Percentiles rank a stretch among this genome's conserved stretches.
phyloP scores from a whole-genome alignment of 53 echinoderm and acorn worm genomes.

The Arbacia lixula region DNA sequence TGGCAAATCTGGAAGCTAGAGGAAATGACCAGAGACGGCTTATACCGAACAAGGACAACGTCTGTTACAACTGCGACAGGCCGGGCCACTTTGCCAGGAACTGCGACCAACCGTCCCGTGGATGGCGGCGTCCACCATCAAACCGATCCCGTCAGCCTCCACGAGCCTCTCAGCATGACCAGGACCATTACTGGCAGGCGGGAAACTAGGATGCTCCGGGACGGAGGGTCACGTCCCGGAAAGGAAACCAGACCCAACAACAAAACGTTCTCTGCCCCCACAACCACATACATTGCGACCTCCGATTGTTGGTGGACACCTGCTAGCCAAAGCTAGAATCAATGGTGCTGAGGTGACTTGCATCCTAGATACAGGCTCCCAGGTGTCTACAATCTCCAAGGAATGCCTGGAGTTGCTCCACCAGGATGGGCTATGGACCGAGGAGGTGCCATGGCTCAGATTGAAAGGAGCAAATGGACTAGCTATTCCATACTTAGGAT shows the following conservation, averaged over 20 bases:
- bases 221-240: background rate
- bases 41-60: too few relatives aligned
- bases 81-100: background rate
- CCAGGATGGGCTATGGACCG: background rate
- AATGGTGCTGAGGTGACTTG: background rate
- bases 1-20: too few relatives aligned
- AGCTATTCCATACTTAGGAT: constrained; percentile 2
- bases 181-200: background rate
- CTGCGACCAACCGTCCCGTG: background rate
- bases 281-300: too few relatives aligned
- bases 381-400: constrained; percentile 16
- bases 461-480: constrained; percentile 36
- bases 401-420: background rate
- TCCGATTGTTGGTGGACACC: constrained; percentile 35
- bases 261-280: too few relatives aligned
- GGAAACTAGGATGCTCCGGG: constrained; percentile 7
- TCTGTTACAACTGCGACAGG: background rate
- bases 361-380: constrained; percentile 38
- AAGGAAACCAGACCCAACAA: too few relatives aligned
- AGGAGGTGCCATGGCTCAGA: constrained; percentile 13
- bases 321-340: background rate
- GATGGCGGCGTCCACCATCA: background rate
- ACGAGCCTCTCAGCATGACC: background rate
- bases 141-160: background rate
- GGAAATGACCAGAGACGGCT: too few relatives aligned